Evolutionary conservation across 2,888 invertebrate genomes (phyloP), one percentile per base, ranked within the genome.

Genomic region (Amblyjoppa fuscipennis): DNA sequence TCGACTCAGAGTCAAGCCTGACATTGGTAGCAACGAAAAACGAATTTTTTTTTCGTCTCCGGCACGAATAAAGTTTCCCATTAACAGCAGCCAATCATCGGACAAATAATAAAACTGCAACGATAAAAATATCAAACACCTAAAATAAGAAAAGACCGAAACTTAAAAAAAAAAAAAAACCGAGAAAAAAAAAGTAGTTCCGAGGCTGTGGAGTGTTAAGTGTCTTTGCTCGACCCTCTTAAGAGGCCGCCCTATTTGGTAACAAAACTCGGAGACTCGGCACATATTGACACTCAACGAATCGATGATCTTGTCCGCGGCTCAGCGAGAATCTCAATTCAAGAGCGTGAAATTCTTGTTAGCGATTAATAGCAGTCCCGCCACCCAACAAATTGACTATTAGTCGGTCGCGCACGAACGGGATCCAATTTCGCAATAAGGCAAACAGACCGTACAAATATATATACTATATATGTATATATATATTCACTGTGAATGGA

Each of bases 351-450:
- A 80, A 73, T 73, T 56, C 45, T 56, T 66, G 31, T 6, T 56
- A 16, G 4, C 73, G n/a, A 80, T 80, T 73, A 66, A 80, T 76
- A 64, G 66, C 51, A 76, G 51, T 16, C 20, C 34, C 6, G 45
- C 11, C n/a, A 7, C 9, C 13, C 73, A 28, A 73, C 80, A 73
- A 73, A 80, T 80, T 73, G 80, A 80, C 73, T 66, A 80, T 80
- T 73, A 73, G 73, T 28, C 66, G 80, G 41, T 80, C 38, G n/a
- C 70, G 64, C 64, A 34, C 64, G 79, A 61, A 45, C 34, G 31
- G 20, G 5, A 38, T 56, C 56, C 71, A 81, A 74, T 74, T 81
- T 81, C 74, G 81, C 53, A 74, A 74, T 74, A 61, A 49, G 45
- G 38, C 69, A 70, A 56, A 84, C 64, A 70, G 53, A 73, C 70